phyloP scores from a whole-genome alignment of 1,140 invertebrate genomes.

The Parapsyche elsis region DNA sequence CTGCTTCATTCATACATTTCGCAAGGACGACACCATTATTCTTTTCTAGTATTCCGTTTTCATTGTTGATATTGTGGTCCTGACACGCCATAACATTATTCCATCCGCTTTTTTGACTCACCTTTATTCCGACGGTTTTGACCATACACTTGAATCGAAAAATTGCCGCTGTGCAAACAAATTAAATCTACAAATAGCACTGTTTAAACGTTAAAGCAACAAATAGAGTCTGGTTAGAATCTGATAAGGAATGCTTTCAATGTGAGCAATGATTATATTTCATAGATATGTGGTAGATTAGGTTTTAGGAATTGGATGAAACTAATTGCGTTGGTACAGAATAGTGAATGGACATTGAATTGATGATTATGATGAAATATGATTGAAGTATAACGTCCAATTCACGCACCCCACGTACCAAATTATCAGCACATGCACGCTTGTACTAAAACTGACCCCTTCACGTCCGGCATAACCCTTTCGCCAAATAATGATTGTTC shows the following conservation, averaged over 20 bases:
- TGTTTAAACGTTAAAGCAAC: too few relatives aligned
- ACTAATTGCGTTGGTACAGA: neutral
- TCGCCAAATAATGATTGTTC: constrained; percentile 46
- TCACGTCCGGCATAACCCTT: constrained; percentile 12
- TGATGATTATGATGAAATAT: neutral
- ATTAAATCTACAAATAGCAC: too few relatives aligned
- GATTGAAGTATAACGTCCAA: neutral
- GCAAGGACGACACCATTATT: constrained; percentile 29
- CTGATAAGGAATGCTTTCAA: too few relatives aligned
- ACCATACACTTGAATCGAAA: too few relatives aligned
- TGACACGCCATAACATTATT: constrained; percentile 9
- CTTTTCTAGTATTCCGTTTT: neutral
- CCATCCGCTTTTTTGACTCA: neutral
- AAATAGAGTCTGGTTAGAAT: too few relatives aligned
- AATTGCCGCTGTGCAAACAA: too few relatives aligned
- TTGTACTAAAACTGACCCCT: neutral
- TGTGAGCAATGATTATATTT: too few relatives aligned
- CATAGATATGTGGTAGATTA: too few relatives aligned
- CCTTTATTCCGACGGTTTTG: too few relatives aligned
- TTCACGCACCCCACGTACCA: neutral
- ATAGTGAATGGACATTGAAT: neutral
- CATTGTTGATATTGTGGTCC: constrained; percentile 1
- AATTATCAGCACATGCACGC: constrained; percentile 16
- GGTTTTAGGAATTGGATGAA: too few relatives aligned
- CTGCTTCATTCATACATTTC: constrained; percentile 27